phyloP scores from a whole-genome alignment of 2,797 vertebrate species.

The Sorex maritimensis region DNA sequence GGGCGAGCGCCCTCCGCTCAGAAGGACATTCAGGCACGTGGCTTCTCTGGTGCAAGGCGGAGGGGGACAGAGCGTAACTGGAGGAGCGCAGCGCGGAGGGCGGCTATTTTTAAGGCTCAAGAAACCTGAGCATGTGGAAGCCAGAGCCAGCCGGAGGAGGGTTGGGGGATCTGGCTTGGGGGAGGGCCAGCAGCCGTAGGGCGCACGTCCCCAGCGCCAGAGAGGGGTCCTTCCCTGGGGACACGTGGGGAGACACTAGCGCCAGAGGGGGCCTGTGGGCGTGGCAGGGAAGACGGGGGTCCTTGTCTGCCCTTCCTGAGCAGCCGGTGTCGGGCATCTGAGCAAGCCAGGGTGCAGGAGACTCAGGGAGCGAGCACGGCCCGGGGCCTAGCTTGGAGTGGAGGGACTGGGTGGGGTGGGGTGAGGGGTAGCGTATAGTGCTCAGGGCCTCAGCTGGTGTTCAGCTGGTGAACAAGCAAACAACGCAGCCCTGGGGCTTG shows the following conservation, averaged over 20 bases:
- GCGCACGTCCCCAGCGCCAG: not conserved
- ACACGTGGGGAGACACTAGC: not conserved
- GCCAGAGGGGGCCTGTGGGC: not conserved
- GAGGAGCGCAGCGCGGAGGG: constrained; percentile 56
- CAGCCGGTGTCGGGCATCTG: not conserved
- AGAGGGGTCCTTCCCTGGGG: not conserved
- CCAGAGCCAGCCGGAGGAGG: constrained; percentile 12
- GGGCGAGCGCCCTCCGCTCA: accelerated
- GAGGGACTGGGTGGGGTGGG: no score
- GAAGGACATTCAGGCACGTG: not conserved
- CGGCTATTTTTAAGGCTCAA: constrained; percentile 77
- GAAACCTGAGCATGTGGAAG: constrained; percentile 72
- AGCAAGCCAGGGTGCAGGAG: not conserved
- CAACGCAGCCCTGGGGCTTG: no score
- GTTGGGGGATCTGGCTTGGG: not conserved
- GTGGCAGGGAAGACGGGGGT: not conserved
- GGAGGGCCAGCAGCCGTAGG: not conserved
- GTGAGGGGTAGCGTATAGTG: no score
- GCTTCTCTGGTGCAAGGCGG: not conserved
- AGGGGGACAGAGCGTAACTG: constrained; percentile 42
- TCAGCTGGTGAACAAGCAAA: no score
- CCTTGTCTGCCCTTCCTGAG: not conserved
- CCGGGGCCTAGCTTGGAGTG: no score
- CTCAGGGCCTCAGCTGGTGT: no score
- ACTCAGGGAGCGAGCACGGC: no score